Conservation (phyloP, 1,140 invertebrate species). For the Portunus trituberculatus region DNA sequence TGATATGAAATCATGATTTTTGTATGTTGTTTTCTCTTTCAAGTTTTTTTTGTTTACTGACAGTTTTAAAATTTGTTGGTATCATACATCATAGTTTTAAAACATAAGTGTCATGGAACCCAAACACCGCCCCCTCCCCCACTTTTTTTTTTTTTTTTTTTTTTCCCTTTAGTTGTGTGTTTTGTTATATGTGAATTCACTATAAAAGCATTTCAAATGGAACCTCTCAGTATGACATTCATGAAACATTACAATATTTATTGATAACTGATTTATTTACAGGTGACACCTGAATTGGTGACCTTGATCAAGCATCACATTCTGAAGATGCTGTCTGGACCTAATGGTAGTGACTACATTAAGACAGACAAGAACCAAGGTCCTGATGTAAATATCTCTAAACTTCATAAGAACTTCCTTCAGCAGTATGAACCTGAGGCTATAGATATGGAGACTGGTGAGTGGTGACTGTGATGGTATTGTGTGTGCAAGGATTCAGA, state of each 20-base stretch:
- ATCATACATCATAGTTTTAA: neutral
- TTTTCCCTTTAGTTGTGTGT: no score
- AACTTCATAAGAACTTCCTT: slow-evolving; percentile 84
- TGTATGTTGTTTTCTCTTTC: neutral
- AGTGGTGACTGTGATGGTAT: neutral
- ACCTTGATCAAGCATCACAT: slow-evolving; percentile 83
- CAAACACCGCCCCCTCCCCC: no score
- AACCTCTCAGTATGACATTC: neutral
- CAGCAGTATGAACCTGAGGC: slow-evolving; percentile 82
- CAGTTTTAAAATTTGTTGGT: neutral
- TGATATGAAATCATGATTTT: neutral
- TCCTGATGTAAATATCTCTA: slow-evolving; percentile 83
- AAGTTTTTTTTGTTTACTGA: slow-evolving; percentile 5
- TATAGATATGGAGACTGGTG: slow-evolving; percentile 75
- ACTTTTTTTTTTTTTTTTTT: no score
- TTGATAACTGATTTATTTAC: neutral
- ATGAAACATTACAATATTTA: no score
- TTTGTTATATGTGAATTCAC: no score
- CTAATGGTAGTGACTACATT: slow-evolving; percentile 77
- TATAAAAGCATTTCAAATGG: no score
- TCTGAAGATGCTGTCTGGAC: slow-evolving; percentile 81
- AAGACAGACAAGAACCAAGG: slow-evolving; percentile 79
- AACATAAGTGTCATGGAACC: neutral
- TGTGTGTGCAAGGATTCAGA: neutral
- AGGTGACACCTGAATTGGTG: slow-evolving; percentile 81